Conservation (phyloP, 2,113 vertebrate genomes). For the Sialia sialis region DNA sequence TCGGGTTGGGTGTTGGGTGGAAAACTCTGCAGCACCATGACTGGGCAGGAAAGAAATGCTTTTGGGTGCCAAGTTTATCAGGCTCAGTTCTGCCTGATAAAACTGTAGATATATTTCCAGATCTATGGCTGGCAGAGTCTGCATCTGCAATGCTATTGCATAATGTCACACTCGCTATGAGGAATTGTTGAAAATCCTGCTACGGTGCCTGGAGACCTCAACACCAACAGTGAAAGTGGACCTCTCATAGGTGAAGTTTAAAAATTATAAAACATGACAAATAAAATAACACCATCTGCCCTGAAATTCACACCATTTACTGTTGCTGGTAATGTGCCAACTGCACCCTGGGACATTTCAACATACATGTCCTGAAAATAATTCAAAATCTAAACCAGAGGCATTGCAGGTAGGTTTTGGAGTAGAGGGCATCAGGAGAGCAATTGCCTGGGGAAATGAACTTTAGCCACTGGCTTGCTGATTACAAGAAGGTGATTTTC, state of each 20-base stretch:
- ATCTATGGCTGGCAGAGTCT: not conserved
- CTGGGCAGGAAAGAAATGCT: not conserved
- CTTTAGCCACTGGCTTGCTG: not conserved
- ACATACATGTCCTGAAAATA: not conserved
- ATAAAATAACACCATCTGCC: not conserved
- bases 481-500: not conserved
- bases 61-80: not conserved
- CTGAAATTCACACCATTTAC: not conserved
- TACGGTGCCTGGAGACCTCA: not conserved
- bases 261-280: not conserved
- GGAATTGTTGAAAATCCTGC: not conserved
- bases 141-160: not conserved
- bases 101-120: not conserved
- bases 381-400: not conserved
- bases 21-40: not conserved
- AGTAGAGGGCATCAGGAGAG: not conserved
- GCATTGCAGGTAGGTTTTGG: not conserved
- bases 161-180: not conserved
- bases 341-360: not conserved
- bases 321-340: not conserved
- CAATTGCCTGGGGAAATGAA: not conserved
- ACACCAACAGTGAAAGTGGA: not conserved
- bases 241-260: not conserved
- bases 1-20: not conserved
- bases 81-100: not conserved